These are phyloP conservation scores for Brenthis hecate DNA, from an alignment of 2,888 invertebrate species.

Conservation along the genomic window DNA sequence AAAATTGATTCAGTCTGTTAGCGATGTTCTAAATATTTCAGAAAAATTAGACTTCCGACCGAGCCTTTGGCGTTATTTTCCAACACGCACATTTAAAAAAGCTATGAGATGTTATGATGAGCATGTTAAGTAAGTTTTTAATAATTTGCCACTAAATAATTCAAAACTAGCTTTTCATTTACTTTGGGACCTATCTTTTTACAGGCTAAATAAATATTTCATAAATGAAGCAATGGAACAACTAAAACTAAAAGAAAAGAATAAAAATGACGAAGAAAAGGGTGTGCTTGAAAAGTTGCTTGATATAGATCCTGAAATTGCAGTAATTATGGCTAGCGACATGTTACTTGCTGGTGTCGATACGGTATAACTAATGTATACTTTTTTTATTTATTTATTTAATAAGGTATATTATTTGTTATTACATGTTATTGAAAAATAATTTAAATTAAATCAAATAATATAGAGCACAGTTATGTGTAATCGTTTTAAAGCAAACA, in stretches of 20 bases:
- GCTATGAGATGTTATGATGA: constrained; percentile 54
- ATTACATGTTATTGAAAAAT: too few relatives aligned
- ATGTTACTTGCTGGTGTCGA: constrained; percentile 71
- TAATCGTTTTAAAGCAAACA: too few relatives aligned
- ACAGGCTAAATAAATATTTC: constrained; percentile 51
- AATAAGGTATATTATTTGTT: too few relatives aligned
- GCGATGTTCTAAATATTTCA: constrained; percentile 52
- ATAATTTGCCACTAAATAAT: not conserved
- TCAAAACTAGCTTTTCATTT: not conserved
- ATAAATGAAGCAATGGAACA: constrained; percentile 54
- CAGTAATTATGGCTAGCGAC: constrained; percentile 84
- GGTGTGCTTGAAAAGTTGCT: constrained; percentile 84
- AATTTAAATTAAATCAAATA: too few relatives aligned
- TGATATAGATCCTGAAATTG: constrained; percentile 80
- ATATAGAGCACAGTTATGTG: too few relatives aligned
- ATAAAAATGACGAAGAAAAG: constrained; percentile 57
- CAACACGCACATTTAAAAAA: constrained; percentile 55
- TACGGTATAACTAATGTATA: constrained; percentile 24
- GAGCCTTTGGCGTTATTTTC: constrained; percentile 55
- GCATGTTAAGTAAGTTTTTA: constrained; percentile 53
- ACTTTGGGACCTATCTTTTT: constrained; percentile 14
- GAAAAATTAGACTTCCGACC: constrained; percentile 59
- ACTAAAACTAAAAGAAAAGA: constrained; percentile 44
- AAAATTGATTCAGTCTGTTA: constrained; percentile 59
- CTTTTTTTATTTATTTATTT: not conserved